Conservation (phyloP, 1,140 invertebrate genomes). For the Dermatophagoides farinae region DNA sequence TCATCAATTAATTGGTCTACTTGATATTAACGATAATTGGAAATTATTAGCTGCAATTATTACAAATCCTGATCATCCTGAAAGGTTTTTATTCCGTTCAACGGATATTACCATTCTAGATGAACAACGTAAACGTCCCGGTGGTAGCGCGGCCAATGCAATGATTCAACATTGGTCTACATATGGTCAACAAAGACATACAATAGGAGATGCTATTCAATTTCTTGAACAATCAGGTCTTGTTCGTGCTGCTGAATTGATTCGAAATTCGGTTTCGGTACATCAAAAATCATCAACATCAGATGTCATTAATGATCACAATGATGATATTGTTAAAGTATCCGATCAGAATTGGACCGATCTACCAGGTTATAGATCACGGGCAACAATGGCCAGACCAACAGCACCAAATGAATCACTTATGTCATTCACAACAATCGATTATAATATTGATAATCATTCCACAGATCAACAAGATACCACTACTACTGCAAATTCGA, state of each 20-base stretch:
- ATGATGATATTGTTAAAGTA: background rate
- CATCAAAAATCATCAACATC: background rate
- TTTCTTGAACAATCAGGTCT: constrained; percentile 13
- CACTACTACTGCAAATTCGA: background rate
- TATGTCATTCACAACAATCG: background rate
- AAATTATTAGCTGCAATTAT: constrained; percentile 13
- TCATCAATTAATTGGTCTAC: constrained; percentile 3
- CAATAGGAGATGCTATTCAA: constrained; percentile 14
- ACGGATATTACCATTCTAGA: constrained; percentile 9
- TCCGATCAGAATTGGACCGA: background rate
- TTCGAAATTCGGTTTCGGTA: background rate
- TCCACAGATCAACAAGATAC: background rate
- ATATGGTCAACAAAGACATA: constrained; percentile 15
- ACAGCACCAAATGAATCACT: constrained; percentile 6
- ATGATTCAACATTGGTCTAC: constrained; percentile 18
- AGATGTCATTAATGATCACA: background rate
- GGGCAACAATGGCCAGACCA: background rate
- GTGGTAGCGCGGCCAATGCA: constrained; percentile 14
- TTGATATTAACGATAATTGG: constrained; percentile 14
- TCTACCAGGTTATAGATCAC: background rate
- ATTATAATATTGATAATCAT: background rate
- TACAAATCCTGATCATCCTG: constrained; percentile 9
- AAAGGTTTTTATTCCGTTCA: background rate
- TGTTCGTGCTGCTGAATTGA: constrained; percentile 14
- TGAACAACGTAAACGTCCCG: constrained; percentile 9